Percentiles rank a stretch among this genome's conserved stretches.
Conservation (phyloP, 2,797 vertebrate genomes). For the Triplophysa bombifrons region DNA sequence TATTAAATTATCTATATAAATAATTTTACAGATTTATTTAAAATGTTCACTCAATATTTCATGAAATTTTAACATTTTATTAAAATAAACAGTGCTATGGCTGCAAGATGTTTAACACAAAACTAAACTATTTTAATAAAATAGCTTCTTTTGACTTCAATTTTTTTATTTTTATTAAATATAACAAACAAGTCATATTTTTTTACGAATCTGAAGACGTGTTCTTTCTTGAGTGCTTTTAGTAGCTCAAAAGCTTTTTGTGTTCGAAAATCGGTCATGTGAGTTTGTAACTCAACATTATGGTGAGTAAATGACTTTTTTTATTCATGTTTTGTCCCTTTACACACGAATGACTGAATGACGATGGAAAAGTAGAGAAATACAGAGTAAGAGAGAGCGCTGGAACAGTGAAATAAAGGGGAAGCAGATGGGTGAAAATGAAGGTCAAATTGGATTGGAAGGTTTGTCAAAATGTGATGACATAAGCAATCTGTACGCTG, state of each 20-base stretch:
- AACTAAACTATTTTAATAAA: too few species aligned
- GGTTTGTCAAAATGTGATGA: constrained; percentile 98
- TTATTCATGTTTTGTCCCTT: neutral
- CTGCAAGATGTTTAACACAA: too few species aligned
- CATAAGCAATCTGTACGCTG: constrained; percentile 97
- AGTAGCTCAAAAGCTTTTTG: neutral
- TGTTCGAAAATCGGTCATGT: neutral
- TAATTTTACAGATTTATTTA: too few species aligned
- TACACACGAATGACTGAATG: constrained; percentile 16
- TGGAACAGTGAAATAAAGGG: constrained; percentile 74
- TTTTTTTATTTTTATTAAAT: too few species aligned
- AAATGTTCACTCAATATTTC: too few species aligned
- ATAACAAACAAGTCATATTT: too few species aligned
- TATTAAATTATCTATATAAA: too few species aligned
- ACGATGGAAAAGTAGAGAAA: constrained; percentile 71
- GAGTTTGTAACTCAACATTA: neutral
- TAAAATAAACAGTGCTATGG: too few species aligned
- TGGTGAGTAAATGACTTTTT: neutral
- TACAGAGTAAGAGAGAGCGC: constrained; percentile 56
- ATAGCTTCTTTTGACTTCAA: too few species aligned
- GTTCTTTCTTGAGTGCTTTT: too few species aligned
- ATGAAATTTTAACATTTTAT: too few species aligned
- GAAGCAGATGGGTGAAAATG: constrained; percentile 95
- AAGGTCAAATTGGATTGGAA: constrained; percentile 96
- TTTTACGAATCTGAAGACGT: too few species aligned